Evolutionary conservation across 2,888 invertebrate species (phyloP).

Genomic region (Timema podura): DNA sequence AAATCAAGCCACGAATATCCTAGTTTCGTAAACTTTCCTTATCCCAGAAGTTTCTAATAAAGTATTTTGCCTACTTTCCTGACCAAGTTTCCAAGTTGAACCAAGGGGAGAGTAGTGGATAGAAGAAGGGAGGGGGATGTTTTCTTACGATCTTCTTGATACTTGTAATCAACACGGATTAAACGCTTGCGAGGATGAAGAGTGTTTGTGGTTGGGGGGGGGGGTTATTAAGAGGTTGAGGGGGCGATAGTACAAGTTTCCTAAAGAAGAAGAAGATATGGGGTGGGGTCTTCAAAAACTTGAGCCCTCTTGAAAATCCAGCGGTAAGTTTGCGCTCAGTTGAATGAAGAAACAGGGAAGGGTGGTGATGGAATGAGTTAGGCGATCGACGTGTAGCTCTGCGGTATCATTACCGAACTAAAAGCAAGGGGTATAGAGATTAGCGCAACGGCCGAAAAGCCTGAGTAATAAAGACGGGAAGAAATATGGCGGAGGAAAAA

Average conservation of each 20-base stretch:
- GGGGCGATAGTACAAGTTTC: constrained; percentile 1
- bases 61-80: no score
- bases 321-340: constrained; percentile 7
- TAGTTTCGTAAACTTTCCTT: no score
- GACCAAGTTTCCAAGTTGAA: no score
- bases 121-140: not conserved
- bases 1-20: no score
- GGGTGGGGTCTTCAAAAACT: constrained; percentile 1
- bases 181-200: constrained; percentile 13
- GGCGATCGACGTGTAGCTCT: no score
- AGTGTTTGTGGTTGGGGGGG: not conserved
- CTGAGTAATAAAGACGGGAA: constrained; percentile 13
- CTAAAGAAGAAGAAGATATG: no score
- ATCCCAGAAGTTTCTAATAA: no score
- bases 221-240: not conserved
- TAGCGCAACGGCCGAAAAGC: constrained; percentile 11
- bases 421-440: constrained; percentile 15
- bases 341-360: constrained; percentile 10
- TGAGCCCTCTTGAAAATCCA: constrained; percentile 12
- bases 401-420: constrained; percentile 9
- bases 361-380: no score
- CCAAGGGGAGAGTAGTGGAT: not conserved
- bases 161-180: constrained; percentile 17
- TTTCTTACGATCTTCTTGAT: constrained; percentile 9
- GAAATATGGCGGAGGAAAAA: constrained; percentile 13